Evolutionary conservation across 2,888 invertebrate species (phyloP), one percentile per base, ranked within the genome.

Genomic region (Ormia ochracea): DNA sequence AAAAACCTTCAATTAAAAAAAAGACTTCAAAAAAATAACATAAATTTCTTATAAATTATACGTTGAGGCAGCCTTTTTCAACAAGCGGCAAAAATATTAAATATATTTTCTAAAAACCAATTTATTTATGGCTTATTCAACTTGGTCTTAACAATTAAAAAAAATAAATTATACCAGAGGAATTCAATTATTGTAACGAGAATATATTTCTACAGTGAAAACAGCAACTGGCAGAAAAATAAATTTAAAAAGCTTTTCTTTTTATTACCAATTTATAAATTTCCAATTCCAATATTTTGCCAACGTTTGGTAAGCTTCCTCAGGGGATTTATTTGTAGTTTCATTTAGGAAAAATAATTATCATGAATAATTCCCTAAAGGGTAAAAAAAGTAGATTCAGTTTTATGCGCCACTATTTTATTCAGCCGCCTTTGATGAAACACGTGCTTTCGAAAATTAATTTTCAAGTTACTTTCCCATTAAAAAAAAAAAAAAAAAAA

Each of bases 141-240:
- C 33, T 19, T 56, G 26, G 36, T 41, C n/a, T 54, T 28, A 41
- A 21, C 28, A 52, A 59, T 50, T 19, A 66, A 52, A 54, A 33
- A 36, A 26, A 38, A 31, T 28, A 14, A n/a, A n/a, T n/a, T 21
- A 52, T 59, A 33, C 5, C 28, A 14, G 41, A 41, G 48, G 14
- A 21, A 61, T 41, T 59, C 33, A 80, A 68, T 72, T 48, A 72
- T 72, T 43, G 50, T 17, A 36, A 63, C 61, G 63, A 68, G 59
- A 69, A 73, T 63, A 66, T 61, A 21, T 56, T 68, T 66, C 72
- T 59, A 72, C 38, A 56, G 19, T 66, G 10, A 14, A 19, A 66
- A 52, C 14, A 38, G 26, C 5, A 58, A 56, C 23, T 33, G n/a
- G 36, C 9, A 45, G 9, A 12, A 59, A 14, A 28, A 28, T 12